phyloP scores from a whole-genome alignment of 1,140 invertebrate genomes.

The Mactra quadrangularis region DNA sequence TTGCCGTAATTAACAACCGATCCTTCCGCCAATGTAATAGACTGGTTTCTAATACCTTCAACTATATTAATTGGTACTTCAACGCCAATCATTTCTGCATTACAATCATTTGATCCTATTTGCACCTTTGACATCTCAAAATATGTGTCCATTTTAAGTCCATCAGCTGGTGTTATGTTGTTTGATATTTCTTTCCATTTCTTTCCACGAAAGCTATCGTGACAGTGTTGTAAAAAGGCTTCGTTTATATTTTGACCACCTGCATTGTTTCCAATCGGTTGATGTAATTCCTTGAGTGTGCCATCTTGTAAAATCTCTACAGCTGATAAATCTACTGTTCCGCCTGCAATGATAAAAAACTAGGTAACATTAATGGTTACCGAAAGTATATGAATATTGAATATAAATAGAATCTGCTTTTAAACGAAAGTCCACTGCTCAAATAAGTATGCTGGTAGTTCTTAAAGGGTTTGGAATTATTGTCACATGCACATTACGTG shows the following conservation, averaged over 20 bases:
- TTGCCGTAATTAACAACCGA: not conserved
- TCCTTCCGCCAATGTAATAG: slow-evolving; percentile 3
- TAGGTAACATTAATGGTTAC: not conserved
- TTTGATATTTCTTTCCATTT: slow-evolving; percentile 3
- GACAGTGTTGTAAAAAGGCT: slow-evolving; percentile 36
- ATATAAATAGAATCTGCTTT: too few relatives aligned
- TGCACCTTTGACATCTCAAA: slow-evolving; percentile 38
- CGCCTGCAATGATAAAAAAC: slow-evolving; percentile 24
- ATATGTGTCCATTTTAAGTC: slow-evolving; percentile 44
- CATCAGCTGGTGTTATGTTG: slow-evolving; percentile 2
- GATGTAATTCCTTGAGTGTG: slow-evolving; percentile 7
- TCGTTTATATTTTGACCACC: slow-evolving; percentile 54
- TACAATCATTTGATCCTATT: slow-evolving; percentile 6
- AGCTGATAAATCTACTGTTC: slow-evolving; percentile 46
- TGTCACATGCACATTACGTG: too few relatives aligned
- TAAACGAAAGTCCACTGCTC: too few relatives aligned
- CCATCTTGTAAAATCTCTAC: slow-evolving; percentile 18
- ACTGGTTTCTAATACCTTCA: not conserved
- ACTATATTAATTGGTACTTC: not conserved
- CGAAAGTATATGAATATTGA: not conserved
- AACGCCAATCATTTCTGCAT: slow-evolving; percentile 11
- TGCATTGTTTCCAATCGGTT: not conserved
- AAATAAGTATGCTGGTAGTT: too few relatives aligned
- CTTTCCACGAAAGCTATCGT: slow-evolving; percentile 30
- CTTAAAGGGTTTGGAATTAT: too few relatives aligned